Evolutionary conservation across 2,797 vertebrate species (phyloP), one percentile per base, ranked within the genome.

Genomic region (Gambusia yucatana): DNA sequence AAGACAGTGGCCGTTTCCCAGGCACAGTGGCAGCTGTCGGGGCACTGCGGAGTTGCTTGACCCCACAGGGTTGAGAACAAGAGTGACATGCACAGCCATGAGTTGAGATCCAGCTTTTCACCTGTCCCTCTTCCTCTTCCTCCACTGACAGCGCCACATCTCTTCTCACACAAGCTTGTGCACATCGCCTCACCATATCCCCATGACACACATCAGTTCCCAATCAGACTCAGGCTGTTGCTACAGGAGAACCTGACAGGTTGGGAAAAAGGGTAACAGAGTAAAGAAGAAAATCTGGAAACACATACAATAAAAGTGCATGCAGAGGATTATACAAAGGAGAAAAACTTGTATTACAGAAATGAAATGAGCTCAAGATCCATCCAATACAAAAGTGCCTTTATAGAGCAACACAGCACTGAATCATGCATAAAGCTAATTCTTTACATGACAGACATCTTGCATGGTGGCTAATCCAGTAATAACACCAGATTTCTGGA

Each of bases 101-200:
- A 81, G 76, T 25, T 81, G 71, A 83, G 61, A 82, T 74, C 81
- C 73, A 67, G 78, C 73, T 80, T 79, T 77, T 83, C 84, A 78
- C 76, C 39, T 50, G 65, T 59, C 44, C 20, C 7, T 71, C 75
- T 72, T 59, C 63, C 14, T 78, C 80, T 73, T 71, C 73, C 46
- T 85, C 81, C 74, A 70, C 78, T 76, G 87, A 82, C 20, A 78
- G 84, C 36, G 82, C 78, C 72, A 78, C 84, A 44, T 92, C 87
- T 90, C 79, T 91, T 92, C 92, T 92, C 88, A 89, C 86, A 85
- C 86, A 91, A 90, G 83, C 91, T 82, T 43, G 90, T 83, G 87
- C 84, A 87, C 95, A 96, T 96, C 82, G 88, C 92, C 80, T 95
- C 94, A 92, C 92, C 95, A 95, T 95, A 92, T 92, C 92, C 92